Evolutionary conservation across 2,113 vertebrate species (phyloP).

Genomic region (Oreotrochilus melanogaster): DNA sequence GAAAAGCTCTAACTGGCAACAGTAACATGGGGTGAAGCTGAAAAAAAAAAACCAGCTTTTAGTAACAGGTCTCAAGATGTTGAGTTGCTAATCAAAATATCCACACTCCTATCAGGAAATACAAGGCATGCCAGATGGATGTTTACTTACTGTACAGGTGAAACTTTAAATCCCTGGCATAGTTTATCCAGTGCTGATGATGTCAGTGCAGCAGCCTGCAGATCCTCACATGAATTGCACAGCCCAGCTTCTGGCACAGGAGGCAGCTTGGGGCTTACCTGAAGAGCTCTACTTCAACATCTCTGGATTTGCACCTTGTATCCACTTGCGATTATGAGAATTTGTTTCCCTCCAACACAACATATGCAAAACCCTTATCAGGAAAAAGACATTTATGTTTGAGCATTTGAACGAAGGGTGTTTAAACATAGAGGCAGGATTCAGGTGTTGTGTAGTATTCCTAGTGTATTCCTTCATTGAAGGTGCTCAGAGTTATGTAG

Average conservation of each 20-base stretch:
- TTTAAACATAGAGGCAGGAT: not conserved
- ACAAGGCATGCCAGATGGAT: not conserved
- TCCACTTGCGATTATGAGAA: not conserved
- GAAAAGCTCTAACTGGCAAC: not conserved
- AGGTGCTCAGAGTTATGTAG: not conserved
- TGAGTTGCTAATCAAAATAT: not conserved
- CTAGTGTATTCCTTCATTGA: rapidly evolving
- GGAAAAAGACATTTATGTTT: not conserved
- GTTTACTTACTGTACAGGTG: not conserved
- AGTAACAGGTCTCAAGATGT: not conserved
- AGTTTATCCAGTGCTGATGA: not conserved
- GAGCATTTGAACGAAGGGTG: not conserved
- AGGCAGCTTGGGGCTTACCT: not conserved
- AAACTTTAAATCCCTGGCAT: not conserved
- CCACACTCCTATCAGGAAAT: not conserved
- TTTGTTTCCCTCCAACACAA: not conserved
- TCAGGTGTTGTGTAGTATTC: not conserved
- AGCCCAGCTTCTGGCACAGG: not conserved
- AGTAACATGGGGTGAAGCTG: not conserved
- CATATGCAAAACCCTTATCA: not conserved
- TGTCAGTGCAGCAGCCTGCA: not conserved
- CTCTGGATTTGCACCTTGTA: not conserved
- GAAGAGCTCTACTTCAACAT: not conserved
- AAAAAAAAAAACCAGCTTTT: not conserved
- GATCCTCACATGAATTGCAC: not conserved